Evolutionary conservation across 2,888 invertebrate genomes (phyloP), one percentile per base, ranked within the genome.

Genomic region (Melipona bicolor): DNA sequence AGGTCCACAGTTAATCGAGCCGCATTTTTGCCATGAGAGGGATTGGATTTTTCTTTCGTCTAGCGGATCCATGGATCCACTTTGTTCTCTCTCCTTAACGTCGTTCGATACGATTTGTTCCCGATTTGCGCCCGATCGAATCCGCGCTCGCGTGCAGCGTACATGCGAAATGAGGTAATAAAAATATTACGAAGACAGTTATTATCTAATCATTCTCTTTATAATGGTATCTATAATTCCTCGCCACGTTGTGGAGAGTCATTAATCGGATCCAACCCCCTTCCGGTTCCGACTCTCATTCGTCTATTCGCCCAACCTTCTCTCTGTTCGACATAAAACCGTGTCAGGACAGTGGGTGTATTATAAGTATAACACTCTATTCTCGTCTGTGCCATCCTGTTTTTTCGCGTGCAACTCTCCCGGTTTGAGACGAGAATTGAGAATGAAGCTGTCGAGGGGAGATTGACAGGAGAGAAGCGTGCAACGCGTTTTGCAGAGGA

Each of bases 201-300:
- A 27, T 27, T 27, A 1, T 92, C 91, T 93, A 92, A 93, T 92
- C 92, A 92, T 92, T 90, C 89, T 61, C 89, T 88, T 88, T 91
- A 92, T 93, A 93, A 93, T 92, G 90, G 92, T 91, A 89, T 91
- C 92, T 92, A 92, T 93, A 92, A 93, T 93, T 93, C 91, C 90
- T 90, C 73, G 83, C 77, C 85, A 83, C 89, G 90, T 91, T 91
- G 89, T 87, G 90, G 86, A 89, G 90, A 89, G 90, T 88, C 92
- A 89, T 6, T 89, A 92, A 93, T 91, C 92, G 89, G 61, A 72
- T 70, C 50, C 50, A 24, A 56, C 50, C 77, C 27, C 19, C 64
- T 27, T 75, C 62, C 74, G 6, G 13, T 62, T 67, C 69, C 73
- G 85, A 78, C 83, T 65, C 52, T 76, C 81, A 68, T 61, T 71